Evolutionary conservation across 2,797 vertebrate species (phyloP).

Genomic region (Loriculus beryllinus): DNA sequence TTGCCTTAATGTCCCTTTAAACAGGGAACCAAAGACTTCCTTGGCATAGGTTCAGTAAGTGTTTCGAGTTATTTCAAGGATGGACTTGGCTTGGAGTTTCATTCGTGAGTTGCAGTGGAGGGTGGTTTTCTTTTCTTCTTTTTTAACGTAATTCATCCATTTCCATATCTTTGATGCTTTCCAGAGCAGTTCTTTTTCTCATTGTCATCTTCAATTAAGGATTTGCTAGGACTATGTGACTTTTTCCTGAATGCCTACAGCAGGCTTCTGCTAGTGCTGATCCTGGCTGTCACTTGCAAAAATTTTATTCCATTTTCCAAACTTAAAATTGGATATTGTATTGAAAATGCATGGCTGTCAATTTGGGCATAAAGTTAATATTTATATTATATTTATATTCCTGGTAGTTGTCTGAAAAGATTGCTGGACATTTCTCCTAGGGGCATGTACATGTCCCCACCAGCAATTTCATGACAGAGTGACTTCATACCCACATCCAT

Average conservation of each 20-base stretch:
- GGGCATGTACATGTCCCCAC: background rate
- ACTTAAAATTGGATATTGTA: background rate
- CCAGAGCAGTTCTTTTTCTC: slow-evolving; percentile 12
- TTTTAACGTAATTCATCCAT: background rate
- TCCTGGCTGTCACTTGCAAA: background rate
- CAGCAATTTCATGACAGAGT: background rate
- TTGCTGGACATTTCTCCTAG: background rate
- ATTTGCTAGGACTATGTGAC: background rate
- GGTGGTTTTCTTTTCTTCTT: fast-evolving
- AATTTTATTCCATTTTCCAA: background rate
- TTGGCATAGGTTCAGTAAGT: background rate
- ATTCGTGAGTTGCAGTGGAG: background rate
- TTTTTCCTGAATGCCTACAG: background rate
- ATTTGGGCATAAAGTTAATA: background rate
- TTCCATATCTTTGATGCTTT: slow-evolving; percentile 1
- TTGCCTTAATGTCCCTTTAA: background rate
- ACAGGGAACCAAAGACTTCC: background rate
- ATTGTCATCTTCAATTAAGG: background rate
- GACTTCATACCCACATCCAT: fast-evolving
- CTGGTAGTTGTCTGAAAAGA: background rate
- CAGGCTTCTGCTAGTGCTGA: background rate
- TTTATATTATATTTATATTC: background rate
- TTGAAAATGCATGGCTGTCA: background rate
- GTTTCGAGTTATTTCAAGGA: background rate
- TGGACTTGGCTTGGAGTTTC: background rate